phyloP scores from a whole-genome alignment of 2,888 invertebrate species.

The Leptopilina drosophilae region DNA sequence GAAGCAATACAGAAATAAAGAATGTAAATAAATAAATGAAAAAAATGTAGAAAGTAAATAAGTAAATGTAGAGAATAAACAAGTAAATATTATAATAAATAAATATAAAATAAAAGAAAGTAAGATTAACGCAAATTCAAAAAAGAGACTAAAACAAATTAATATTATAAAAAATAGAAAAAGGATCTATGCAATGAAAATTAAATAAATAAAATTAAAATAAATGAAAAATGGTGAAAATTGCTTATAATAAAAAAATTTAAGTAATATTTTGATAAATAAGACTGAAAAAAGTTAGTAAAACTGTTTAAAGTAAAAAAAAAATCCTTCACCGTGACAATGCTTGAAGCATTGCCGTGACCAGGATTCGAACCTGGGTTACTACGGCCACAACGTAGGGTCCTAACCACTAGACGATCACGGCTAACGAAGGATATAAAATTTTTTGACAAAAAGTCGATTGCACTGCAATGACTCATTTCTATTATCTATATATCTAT shows the following conservation, averaged over 20 bases:
- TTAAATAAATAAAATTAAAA: too few relatives aligned
- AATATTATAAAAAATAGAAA: too few relatives aligned
- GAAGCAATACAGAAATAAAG: too few relatives aligned
- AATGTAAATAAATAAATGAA: too few relatives aligned
- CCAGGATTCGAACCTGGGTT: slow-evolving; percentile 78
- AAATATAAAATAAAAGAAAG: too few relatives aligned
- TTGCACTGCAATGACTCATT: slow-evolving; percentile 52
- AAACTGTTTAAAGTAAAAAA: slow-evolving; percentile 55
- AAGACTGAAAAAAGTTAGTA: not conserved
- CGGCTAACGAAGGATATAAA: slow-evolving; percentile 63
- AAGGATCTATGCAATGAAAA: too few relatives aligned
- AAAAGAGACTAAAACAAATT: too few relatives aligned
- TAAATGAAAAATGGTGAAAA: too few relatives aligned
- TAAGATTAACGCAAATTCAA: too few relatives aligned
- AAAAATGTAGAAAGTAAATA: too few relatives aligned
- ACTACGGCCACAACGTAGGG: slow-evolving; percentile 78
- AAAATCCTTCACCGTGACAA: slow-evolving; percentile 68
- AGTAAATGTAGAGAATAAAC: too few relatives aligned
- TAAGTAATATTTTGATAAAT: not conserved
- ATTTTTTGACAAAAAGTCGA: slow-evolving; percentile 43
- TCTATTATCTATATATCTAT: not conserved
- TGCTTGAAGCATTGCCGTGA: slow-evolving; percentile 73
- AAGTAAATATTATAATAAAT: too few relatives aligned
- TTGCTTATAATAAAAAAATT: not conserved
- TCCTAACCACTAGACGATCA: slow-evolving; percentile 76